Conservation (phyloP, 2,113 vertebrate genomes). For the cattle (Bos taurus) region ARS-UCD2.0 NC_037331.1:95877001-95877500, state of each 20-base stretch:
- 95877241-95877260: conserved; percentile 45
- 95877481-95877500: background rate
- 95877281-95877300: conserved; percentile 84
- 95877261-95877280: conserved; percentile 89
- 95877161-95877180: background rate
- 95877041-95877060: background rate
- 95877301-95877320: conserved; percentile 88
- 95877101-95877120: background rate
- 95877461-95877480: conserved; percentile 64
- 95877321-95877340: conserved; percentile 84
- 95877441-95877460: conserved; percentile 80
- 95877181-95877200: background rate
- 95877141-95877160: background rate
- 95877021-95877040: background rate
- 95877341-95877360: conserved; percentile 96
- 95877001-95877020: background rate
- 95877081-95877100: fast-evolving
- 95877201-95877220: background rate
- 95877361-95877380: conserved; percentile 86
- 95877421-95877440: conserved; percentile 82
- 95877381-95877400: conserved; percentile 81
- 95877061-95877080: background rate
- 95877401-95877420: conserved; percentile 79
- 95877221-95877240: conserved; percentile 28
- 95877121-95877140: background rate